Percentiles rank a stretch among this genome's conserved stretches.
Evolutionary conservation across 2,113 vertebrate genomes (phyloP).

Genomic region (Hemibagrus wyckioides): DNA sequence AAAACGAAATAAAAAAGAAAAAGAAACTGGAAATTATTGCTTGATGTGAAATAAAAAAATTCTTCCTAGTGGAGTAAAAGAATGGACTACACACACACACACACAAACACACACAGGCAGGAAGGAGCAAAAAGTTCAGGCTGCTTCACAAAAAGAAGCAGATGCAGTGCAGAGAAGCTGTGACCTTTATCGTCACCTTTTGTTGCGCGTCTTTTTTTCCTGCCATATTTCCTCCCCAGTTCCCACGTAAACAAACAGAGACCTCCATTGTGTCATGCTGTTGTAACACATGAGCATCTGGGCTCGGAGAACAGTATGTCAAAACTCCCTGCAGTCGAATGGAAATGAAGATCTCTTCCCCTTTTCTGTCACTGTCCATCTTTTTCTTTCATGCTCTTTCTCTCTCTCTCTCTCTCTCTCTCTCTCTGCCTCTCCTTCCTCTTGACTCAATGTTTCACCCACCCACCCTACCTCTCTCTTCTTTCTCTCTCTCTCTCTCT

Average conservation of each 20-base stretch:
- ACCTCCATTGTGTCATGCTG: constrained; percentile 67
- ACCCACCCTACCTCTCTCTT: not conserved
- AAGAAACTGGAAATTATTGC: not conserved
- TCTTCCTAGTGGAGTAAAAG: not conserved
- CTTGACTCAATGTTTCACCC: constrained; percentile 25
- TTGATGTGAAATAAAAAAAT: not conserved
- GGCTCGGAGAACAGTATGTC: constrained; percentile 66
- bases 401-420: constrained; percentile 56
- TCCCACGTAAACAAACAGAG: constrained; percentile 77
- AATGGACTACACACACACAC: not conserved
- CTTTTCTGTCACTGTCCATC: constrained; percentile 8
- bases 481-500: constrained; percentile 56
- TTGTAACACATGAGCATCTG: constrained; percentile 68
- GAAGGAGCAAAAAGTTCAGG: constrained; percentile 51
- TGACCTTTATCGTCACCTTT: constrained; percentile 57
- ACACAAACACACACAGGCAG: constrained; percentile 34
- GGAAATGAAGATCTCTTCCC: constrained; percentile 78
- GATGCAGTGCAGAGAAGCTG: constrained; percentile 54
- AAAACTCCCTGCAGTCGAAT: constrained; percentile 73
- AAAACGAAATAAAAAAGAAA: not conserved
- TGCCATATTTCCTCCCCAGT: constrained; percentile 44
- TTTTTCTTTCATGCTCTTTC: not conserved
- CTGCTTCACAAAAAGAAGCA: constrained; percentile 39
- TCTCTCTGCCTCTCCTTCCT: constrained; percentile 55
- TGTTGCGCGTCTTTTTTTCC: constrained; percentile 48